Base-by-base conservation (phyloP, 1,140 invertebrate genomes). In the Polypedilum pembai region DNA sequence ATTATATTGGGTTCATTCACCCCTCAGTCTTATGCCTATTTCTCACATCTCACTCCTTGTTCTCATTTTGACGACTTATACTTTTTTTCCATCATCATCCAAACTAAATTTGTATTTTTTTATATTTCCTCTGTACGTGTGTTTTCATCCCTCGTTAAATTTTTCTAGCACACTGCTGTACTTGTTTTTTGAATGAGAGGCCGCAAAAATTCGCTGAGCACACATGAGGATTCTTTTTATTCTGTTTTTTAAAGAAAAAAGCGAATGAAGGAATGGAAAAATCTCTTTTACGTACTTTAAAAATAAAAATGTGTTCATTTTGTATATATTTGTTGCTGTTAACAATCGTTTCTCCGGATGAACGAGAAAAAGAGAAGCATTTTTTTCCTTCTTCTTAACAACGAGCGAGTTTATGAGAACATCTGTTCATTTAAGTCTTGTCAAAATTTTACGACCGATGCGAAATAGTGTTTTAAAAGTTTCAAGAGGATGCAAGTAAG, bases 301-400 rank as follows among this genome's bases (percentile, higher is more conserved):
- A 56, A 56, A 33, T 33, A 33, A n/a, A n/a, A n/a, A n/a, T 56
- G 45, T 56, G 45, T 33, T 33, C 24, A 33, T 5, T 33, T 33
- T 33, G 24, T 33, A 33, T 33, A 33, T 33, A 33, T 33, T 33
- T 33, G 24, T 33, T 33, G 24, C 24, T 33, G 12, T n/a, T n/a
- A 56, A 56, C 45, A 56, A 56, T 56, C 45, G 45, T 56, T 56
- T 12, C 45, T 56, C 45, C 45, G 45, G 45, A 56, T 56, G 45
- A 56, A 56, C 8, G 45, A 56, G 45, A 56, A 56, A n/a, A n/a
- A n/a, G n/a, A 56, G 12, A 56, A 33, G 12, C n/a, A 56, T 56
- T 56, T n/a, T 45, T 56, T 15, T 56, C n/a, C 15, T 56, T 56
- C 45, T 56, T 56, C 45, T 56, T 56, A 56, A 56, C 45, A 56